Percentiles rank a stretch among this genome's conserved stretches.
phyloP scores from a whole-genome alignment of 2,888 invertebrate species.

The Perizoma affinitatum region DNA sequence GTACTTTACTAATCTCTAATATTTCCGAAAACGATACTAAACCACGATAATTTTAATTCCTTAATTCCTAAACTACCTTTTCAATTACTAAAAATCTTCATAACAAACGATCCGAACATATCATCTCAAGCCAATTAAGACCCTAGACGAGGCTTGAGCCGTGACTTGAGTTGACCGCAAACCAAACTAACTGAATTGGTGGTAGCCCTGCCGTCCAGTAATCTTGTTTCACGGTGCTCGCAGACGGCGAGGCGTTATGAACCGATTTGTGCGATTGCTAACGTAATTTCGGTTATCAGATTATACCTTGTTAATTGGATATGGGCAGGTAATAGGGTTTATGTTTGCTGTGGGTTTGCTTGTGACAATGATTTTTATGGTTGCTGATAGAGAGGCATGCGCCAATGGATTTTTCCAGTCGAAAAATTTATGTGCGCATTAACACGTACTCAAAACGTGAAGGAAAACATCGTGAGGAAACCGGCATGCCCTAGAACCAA shows the following conservation, averaged over 20 bases:
- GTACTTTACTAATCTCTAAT: no score
- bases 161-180: neutral
- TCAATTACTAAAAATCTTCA: neutral
- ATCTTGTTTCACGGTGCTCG: conserved; percentile 41
- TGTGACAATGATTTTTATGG: neutral
- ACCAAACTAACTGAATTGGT: neutral
- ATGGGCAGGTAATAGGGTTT: conserved; percentile 22
- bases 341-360: conserved; percentile 2
- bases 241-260: conserved; percentile 30
- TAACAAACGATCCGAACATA: neutral
- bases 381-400: no score
- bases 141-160: neutral
- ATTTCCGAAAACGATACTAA: no score
- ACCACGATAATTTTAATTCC: neutral
- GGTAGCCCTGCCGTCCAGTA: conserved; percentile 24
- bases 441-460: no score
- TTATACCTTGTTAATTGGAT: conserved; percentile 30
- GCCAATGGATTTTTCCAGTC: no score
- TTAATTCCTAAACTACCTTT: neutral
- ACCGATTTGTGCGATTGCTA: conserved; percentile 39
- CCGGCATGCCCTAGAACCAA: no score
- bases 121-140: conserved; percentile 1
- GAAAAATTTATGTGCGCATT: no score
- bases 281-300: conserved; percentile 36
- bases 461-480: no score